Conservation (phyloP, 2,797 vertebrate species). For the Leptatherina wallacei region DNA sequence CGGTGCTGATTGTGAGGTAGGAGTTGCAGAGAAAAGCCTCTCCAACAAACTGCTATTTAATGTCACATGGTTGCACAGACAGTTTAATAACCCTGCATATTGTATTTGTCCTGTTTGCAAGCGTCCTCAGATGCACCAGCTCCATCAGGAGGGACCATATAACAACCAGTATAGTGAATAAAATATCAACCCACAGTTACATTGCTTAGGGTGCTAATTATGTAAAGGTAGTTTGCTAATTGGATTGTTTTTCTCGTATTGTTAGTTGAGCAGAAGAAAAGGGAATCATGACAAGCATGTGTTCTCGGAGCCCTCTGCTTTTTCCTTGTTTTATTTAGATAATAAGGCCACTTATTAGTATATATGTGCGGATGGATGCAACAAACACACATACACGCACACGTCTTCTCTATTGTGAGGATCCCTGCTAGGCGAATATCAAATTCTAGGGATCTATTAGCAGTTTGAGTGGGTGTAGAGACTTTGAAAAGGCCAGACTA, state of each 20-base stretch:
- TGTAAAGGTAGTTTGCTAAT: constrained; percentile 55
- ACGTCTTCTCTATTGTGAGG: constrained; percentile 26
- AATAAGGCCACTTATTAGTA: constrained; percentile 18
- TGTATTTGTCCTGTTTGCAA: constrained; percentile 33
- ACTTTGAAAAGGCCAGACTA: constrained; percentile 75
- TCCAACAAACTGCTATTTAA: constrained; percentile 58
- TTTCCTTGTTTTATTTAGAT: constrained; percentile 15
- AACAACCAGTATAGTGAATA: constrained; percentile 57
- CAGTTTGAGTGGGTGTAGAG: constrained; percentile 70
- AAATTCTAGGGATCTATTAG: constrained; percentile 68
- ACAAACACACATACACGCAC: constrained; percentile 3
- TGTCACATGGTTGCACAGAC: constrained; percentile 31
- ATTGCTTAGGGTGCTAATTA: constrained; percentile 56
- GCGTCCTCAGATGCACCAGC: constrained; percentile 46
- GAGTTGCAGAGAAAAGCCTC: constrained; percentile 48
- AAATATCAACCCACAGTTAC: constrained; percentile 53
- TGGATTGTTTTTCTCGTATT: constrained; percentile 39
- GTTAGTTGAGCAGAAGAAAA: constrained; percentile 35
- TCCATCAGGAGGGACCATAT: constrained; percentile 42
- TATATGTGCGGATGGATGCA: constrained; percentile 4
- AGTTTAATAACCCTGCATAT: constrained; percentile 57
- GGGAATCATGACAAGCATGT: constrained; percentile 13
- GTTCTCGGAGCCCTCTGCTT: background rate
- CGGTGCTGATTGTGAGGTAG: constrained; percentile 58
- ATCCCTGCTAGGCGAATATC: constrained; percentile 61